These are phyloP conservation scores for Pipistrellus nathusii DNA, from an alignment of 2,797 vertebrate species.

Conservation along the genomic window DNA sequence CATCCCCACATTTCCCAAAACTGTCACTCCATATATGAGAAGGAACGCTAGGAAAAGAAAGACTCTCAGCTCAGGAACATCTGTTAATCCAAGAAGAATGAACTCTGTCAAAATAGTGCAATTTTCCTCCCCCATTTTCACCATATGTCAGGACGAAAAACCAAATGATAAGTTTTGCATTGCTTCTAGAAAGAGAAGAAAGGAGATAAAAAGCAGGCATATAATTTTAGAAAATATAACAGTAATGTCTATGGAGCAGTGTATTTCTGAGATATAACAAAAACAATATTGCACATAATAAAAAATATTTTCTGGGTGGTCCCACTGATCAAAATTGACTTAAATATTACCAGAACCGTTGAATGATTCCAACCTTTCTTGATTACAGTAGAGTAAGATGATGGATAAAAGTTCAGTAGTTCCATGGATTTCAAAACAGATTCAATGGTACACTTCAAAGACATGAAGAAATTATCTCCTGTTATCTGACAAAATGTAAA, in stretches of 20 bases:
- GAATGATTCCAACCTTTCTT: not conserved
- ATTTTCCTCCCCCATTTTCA: not conserved
- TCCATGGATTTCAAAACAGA: not conserved
- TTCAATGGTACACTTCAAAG: not conserved
- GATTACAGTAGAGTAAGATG: not conserved
- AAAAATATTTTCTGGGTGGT: not conserved
- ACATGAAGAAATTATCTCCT: not conserved
- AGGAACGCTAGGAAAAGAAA: slow-evolving; percentile 68
- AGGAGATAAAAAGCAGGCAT: not conserved
- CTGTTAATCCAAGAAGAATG: slow-evolving; percentile 66
- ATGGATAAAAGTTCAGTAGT: not conserved
- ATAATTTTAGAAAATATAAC: not conserved
- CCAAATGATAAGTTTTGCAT: not conserved
- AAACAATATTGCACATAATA: not conserved
- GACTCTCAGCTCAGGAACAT: not conserved
- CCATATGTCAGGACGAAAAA: not conserved
- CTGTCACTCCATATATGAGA: slow-evolving; percentile 51
- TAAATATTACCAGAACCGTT: not conserved
- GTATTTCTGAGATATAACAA: not conserved
- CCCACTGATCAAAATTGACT: not conserved
- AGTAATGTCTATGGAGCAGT: not conserved
- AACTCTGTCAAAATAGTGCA: not conserved
- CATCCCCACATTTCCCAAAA: slow-evolving; percentile 72
- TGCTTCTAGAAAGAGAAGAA: not conserved
- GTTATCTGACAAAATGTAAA: not conserved